phyloP scores from a whole-genome alignment of 2,113 vertebrate genomes.

The Colaptes auratus region DNA sequence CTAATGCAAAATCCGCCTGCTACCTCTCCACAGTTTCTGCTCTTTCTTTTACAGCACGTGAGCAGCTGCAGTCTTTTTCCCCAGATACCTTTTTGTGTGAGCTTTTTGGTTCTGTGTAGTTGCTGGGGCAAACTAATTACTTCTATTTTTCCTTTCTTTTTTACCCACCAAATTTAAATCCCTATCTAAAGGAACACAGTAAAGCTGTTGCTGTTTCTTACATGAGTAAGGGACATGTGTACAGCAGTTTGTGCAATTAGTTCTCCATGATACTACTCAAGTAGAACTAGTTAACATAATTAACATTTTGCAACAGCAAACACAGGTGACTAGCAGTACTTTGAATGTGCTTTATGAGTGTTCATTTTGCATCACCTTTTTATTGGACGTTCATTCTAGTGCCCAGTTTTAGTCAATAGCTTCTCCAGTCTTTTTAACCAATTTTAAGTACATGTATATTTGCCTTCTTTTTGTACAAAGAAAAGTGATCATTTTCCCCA shows the following conservation, averaged over 20 bases:
- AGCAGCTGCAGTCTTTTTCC: neutral
- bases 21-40: neutral
- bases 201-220: neutral
- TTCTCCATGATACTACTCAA: neutral
- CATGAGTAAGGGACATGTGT: neutral
- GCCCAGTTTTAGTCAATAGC: neutral
- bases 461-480: neutral
- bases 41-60: neutral
- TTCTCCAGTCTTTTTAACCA: neutral
- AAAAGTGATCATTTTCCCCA: neutral
- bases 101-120: neutral
- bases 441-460: neutral
- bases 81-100: neutral
- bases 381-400: neutral
- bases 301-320: neutral
- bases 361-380: neutral
- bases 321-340: neutral
- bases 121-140: neutral
- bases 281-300: neutral
- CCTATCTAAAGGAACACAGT: neutral
- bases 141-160: neutral
- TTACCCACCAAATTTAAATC: neutral
- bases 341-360: neutral
- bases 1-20: neutral
- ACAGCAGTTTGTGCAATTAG: neutral